A percentile compares a stretch with the other conserved stretches of the same genome.
These are phyloP conservation scores for Sparidentex hasta DNA, from an alignment of 2,797 vertebrate species.

Conservation along the genomic window DNA sequence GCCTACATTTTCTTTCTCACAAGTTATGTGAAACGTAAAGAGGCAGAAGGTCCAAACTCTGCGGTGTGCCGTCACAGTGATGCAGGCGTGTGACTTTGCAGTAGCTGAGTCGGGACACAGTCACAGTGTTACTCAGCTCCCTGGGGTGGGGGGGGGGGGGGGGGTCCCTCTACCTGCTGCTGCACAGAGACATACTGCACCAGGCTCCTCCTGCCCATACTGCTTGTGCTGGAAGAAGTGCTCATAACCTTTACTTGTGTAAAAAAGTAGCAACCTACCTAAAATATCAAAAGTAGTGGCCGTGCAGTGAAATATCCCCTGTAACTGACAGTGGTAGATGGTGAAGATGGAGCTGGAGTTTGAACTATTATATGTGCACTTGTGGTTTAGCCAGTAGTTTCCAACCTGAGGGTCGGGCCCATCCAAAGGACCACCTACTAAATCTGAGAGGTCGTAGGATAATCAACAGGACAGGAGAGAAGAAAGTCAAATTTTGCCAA, in stretches of 20 bases:
- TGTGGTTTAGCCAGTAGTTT: not conserved
- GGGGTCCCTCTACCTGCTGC: slow-evolving; percentile 57
- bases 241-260: no score
- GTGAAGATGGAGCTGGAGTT: not conserved
- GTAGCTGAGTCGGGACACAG: slow-evolving; percentile 54
- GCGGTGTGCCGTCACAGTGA: slow-evolving; percentile 34
- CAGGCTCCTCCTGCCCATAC: slow-evolving; percentile 50
- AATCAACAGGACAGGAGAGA: not conserved
- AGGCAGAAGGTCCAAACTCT: slow-evolving; percentile 26
- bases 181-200: slow-evolving; percentile 62
- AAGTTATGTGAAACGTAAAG: slow-evolving; percentile 36
- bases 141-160: slow-evolving; percentile 49
- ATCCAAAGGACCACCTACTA: no score
- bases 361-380: not conserved
- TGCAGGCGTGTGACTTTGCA: slow-evolving; percentile 78
- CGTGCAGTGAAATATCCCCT: not conserved
- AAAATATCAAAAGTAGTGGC: not conserved
- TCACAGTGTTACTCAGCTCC: slow-evolving; percentile 68
- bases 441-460: not conserved
- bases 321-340: not conserved
- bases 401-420: not conserved
- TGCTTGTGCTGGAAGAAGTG: not conserved
- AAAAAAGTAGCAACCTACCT: not conserved
- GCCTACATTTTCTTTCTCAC: slow-evolving; percentile 1
- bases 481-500: not conserved